Evolutionary conservation across 2,113 vertebrate species (phyloP).

Genomic region (Cygnus atratus): DNA sequence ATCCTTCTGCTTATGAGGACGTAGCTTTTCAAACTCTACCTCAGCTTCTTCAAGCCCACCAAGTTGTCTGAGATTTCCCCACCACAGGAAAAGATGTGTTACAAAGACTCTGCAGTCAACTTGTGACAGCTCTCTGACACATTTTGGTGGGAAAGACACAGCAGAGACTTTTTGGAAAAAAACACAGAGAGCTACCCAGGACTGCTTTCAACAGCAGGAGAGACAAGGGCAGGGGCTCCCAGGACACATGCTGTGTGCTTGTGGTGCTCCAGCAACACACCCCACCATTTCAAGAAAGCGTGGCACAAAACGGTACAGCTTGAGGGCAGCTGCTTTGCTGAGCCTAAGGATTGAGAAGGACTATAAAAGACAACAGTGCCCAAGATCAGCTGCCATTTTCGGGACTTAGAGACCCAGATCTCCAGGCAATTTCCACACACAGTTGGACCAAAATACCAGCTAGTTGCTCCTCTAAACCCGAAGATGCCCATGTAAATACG

Average conservation of each 20-base stretch:
- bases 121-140: neutral
- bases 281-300: fast-evolving
- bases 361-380: fast-evolving
- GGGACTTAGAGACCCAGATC: neutral
- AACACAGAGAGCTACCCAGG: neutral
- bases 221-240: neutral
- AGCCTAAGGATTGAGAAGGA: neutral
- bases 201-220: neutral
- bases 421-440: fast-evolving
- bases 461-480: neutral
- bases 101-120: neutral
- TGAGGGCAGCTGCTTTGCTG: fast-evolving
- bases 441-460: neutral
- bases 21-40: neutral
- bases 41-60: neutral
- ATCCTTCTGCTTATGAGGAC: neutral
- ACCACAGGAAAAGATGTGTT: neutral
- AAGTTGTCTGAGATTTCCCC: neutral
- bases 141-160: neutral
- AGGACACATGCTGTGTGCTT: fast-evolving
- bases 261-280: fast-evolving
- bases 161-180: neutral
- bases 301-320: neutral
- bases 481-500: neutral
- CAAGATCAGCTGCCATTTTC: neutral